phyloP scores from a whole-genome alignment of 1,140 invertebrate species.

The Eurytemora carolleeae region DNA sequence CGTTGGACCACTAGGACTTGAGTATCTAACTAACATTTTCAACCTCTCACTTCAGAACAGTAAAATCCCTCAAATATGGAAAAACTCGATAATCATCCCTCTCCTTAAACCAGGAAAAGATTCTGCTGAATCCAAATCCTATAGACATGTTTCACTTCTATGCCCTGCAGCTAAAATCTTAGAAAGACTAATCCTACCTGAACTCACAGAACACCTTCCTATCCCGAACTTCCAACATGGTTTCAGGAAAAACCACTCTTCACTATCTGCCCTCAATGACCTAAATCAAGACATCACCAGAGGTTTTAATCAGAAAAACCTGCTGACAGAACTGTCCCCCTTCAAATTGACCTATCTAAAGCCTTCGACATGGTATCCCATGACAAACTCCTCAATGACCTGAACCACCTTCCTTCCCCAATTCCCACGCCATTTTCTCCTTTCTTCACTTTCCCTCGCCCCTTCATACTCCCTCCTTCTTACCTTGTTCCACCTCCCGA shows the following conservation, averaged over 20 bases:
- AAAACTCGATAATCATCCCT: neutral
- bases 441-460: too few species aligned
- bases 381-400: neutral
- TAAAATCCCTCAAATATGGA: neutral
- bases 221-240: neutral
- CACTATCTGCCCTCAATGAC: neutral
- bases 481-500: too few species aligned
- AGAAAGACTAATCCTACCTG: neutral
- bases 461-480: too few species aligned
- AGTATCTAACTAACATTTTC: neutral
- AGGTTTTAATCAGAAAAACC: neutral
- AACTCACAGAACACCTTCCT: neutral
- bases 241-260: neutral
- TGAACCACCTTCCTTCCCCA: too few species aligned
- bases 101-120: neutral
- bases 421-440: too few species aligned
- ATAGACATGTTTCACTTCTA: neutral
- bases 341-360: neutral
- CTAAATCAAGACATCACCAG: neutral
- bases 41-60: neutral
- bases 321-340: neutral
- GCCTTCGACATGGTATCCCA: neutral
- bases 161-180: neutral
- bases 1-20: neutral
- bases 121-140: neutral